phyloP scores from a whole-genome alignment of 2,888 invertebrate species.

The Busseola fusca region DNA sequence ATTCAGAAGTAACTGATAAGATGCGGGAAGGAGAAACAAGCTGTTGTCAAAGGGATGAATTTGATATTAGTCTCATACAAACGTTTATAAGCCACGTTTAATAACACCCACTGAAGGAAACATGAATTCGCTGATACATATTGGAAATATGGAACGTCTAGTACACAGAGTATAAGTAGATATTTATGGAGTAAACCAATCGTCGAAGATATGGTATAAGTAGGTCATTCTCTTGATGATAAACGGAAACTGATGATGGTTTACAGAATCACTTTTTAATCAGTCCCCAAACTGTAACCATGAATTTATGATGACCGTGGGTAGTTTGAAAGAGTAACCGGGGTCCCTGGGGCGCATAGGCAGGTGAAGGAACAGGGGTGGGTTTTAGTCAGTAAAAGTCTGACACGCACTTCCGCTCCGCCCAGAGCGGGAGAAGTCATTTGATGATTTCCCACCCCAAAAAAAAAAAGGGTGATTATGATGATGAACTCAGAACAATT shows the following conservation, averaged over 20 bases:
- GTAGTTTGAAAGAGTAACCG: too few species aligned
- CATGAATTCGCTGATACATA: neutral
- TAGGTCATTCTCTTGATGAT: neutral
- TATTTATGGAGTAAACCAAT: neutral
- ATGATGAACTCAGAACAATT: neutral
- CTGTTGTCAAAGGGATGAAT: conserved; percentile 12
- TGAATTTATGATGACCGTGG: too few species aligned
- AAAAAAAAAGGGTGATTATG: neutral
- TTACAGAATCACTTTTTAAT: too few species aligned
- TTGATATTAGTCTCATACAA: neutral
- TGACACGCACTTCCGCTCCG: too few species aligned
- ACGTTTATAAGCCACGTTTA: conserved; percentile 13
- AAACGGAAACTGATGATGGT: too few species aligned
- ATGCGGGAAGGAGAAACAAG: conserved; percentile 1
- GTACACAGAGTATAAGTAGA: neutral
- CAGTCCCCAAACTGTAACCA: too few species aligned
- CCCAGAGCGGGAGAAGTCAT: too few species aligned
- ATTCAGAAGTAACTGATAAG: conserved; percentile 10
- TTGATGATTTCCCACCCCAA: too few species aligned
- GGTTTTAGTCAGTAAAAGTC: too few species aligned
- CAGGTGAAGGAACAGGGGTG: too few species aligned
- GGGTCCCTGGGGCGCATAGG: too few species aligned
- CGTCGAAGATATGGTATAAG: neutral
- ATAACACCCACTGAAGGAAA: conserved; percentile 11
- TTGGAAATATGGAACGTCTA: neutral